These are phyloP conservation scores for Caenorhabditis afra DNA, from an alignment of 2,888 invertebrate species.

Conservation along the genomic window DNA sequence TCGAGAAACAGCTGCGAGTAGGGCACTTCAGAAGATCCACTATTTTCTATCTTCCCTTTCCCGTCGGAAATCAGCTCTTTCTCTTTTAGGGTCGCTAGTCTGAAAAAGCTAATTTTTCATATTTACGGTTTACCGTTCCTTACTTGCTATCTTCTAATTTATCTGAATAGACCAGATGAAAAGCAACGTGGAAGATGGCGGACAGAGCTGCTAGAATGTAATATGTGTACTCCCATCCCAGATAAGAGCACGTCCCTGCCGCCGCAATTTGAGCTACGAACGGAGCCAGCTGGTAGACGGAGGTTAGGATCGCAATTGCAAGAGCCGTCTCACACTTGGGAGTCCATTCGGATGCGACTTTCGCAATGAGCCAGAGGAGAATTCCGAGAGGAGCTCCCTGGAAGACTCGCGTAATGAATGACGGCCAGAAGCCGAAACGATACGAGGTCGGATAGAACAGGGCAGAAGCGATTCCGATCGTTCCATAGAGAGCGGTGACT, in stretches of 20 bases:
- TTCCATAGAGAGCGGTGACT: slow-evolving; percentile 47
- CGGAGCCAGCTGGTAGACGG: slow-evolving; percentile 62
- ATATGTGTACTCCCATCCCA: slow-evolving; percentile 63
- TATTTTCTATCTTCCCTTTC: slow-evolving; percentile 17
- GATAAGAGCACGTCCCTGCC: slow-evolving; percentile 57
- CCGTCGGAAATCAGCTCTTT: slow-evolving; percentile 52
- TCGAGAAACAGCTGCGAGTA: slow-evolving; percentile 50
- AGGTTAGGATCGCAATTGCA: slow-evolving; percentile 62
- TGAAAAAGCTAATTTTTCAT: slow-evolving; percentile 10
- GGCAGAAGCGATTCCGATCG: slow-evolving; percentile 53
- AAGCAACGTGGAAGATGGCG: slow-evolving; percentile 32
- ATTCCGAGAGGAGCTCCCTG: slow-evolving; percentile 63
- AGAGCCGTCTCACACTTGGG: slow-evolving; percentile 54
- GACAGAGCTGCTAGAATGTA: slow-evolving; percentile 56
- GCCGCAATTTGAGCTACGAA: slow-evolving; percentile 55
- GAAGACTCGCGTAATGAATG: slow-evolving; percentile 52
- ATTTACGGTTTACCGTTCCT: neutral
- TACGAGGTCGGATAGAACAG: slow-evolving; percentile 58
- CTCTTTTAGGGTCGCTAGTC: slow-evolving; percentile 46
- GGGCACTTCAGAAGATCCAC: slow-evolving; percentile 20
- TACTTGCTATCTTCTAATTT: slow-evolving; percentile 42
- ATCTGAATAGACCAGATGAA: slow-evolving; percentile 55
- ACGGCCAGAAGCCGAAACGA: slow-evolving; percentile 51
- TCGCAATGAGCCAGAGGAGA: slow-evolving; percentile 60
- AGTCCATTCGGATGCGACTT: slow-evolving; percentile 64